A percentile compares a stretch with the other conserved stretches of the same genome.
These are phyloP conservation scores for Fringilla coelebs DNA, from an alignment of 2,797 vertebrate species.

Conservation along the genomic window DNA sequence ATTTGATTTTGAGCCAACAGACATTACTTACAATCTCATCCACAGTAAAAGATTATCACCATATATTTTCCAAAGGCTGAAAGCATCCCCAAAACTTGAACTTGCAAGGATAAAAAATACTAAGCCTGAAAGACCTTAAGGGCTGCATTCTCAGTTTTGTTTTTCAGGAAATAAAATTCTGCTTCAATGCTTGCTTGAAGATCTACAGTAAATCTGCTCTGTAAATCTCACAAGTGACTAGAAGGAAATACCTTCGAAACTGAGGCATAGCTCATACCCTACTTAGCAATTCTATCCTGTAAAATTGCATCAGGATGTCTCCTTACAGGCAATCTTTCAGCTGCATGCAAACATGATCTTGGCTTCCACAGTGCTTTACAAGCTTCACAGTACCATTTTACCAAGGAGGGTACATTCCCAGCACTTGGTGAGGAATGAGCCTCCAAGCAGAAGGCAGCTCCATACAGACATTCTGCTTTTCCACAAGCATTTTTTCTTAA, in stretches of 20 bases:
- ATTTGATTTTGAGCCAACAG: background rate
- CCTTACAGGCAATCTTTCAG: background rate
- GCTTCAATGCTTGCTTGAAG: background rate
- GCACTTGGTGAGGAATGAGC: background rate
- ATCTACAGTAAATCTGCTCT: background rate
- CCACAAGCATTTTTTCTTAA: background rate
- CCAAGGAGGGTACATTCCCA: background rate
- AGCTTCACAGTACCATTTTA: background rate
- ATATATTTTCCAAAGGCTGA: background rate
- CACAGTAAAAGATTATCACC: background rate
- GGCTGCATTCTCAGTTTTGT: background rate
- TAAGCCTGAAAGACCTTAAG: background rate
- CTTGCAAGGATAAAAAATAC: background rate
- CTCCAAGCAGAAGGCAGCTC: background rate
- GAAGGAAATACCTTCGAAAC: background rate
- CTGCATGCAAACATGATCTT: background rate
- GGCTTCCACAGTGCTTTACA: background rate
- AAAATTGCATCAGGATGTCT: background rate
- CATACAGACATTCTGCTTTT: background rate
- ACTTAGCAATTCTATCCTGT: background rate
- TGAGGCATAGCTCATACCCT: background rate
- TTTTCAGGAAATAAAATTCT: background rate
- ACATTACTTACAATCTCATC: background rate
- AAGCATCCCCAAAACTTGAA: background rate
- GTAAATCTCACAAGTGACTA: background rate